Base-by-base conservation (phyloP, 2,113 vertebrate genomes). In the Nyctereutes procyonoides region DNA sequence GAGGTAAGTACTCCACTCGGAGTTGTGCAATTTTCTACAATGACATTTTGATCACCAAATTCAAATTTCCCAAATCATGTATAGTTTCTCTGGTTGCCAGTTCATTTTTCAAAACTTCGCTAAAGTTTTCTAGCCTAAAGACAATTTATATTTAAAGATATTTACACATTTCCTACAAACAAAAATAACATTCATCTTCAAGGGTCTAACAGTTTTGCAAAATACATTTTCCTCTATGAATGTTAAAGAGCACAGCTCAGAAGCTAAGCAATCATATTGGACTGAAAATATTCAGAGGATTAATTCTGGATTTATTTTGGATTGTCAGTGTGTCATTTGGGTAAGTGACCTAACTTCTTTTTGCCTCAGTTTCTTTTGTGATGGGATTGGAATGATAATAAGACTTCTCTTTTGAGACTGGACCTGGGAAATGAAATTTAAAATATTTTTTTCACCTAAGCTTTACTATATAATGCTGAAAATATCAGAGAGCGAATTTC, bases 401-500 rank as follows among this genome's bases (percentile, higher is more conserved):
- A 94, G 48, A 77, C 2, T 62, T 80, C 28, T 94, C 6, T 86
- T 90, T 80, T 93, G 19, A 85, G n/a, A 88, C 17, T 90, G 60
- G 20, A 91, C 22, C 6, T 77, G 62, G 56, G 85, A 90, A 94
- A 65, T 87, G 82, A 77, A 84, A 65, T 83, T 87, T 67, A 26
- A 80, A 95, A 80, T 81, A 84, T 73, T 80, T 96, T 96, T 89
- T 69, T 43, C 24, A 74, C 63, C 35, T 92, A 73, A 90, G 63
- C 60, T 97, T 88, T 97, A 48, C 30, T 35, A 73, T 51, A 26
- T 11, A 94, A 93, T 79, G 65, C 82, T 88, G 77, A 91, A 93
- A 94, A 91, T 93, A 95, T 60, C 60, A 95, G 81, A 93, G 73
- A 93, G 93, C 35, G 35, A 43, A 95, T 95, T 97, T 94, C 76